Base-by-base conservation (phyloP, 92 coral and sea anemone species). In the Porites divaricata region DNA sequence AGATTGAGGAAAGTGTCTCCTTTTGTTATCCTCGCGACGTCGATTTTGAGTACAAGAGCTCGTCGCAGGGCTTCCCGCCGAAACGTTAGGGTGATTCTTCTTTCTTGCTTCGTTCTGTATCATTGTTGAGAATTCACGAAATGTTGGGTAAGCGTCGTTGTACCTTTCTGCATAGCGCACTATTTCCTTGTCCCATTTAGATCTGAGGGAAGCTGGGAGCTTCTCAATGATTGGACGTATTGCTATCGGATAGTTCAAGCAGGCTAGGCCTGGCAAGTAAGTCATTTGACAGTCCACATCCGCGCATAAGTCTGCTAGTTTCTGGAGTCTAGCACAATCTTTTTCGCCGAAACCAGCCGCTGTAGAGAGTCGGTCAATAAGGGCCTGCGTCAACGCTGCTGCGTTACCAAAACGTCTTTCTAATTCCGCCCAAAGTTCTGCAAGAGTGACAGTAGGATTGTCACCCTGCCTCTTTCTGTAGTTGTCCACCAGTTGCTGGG, bases 211-310 rank as follows among this genome's bases (percentile, higher is more conserved):
- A 24, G 53, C 74, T 26, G 57, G 26, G 20, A 79, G 71, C 23
- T 9, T 69, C 9, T 74, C 50, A 12, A 75, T 73, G 9, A 79
- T 85, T 6, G 93, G 93, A 35, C 59, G 75, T 28, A 89, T 89
- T 23, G 72, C 41, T 58, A 74, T 82, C 49, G 88, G 91, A 20
- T 77, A 88, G 67, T 88, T 83, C 49, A 89, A 51, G 63, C 92
- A 84, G n/a, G 92, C 86, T 14, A 89, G 67, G 14, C 89, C 92
- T 8, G 89, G 86, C 2, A 85, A 73, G 45, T 73, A 67, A n/a
- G 75, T 59, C 24, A 79, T 61, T 79, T 89, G 92, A 53, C 84
- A 70, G 26, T 62, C 87, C 10, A 85, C 83, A 64, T 89, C 89
- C 5, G 85, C 78, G 59, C 92, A 89, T 45, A 84, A 28, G 62